Evolutionary conservation across 2,113 vertebrate genomes (phyloP), one percentile per base, ranked within the genome.

Genomic region (Recurvirostra avosetta): DNA sequence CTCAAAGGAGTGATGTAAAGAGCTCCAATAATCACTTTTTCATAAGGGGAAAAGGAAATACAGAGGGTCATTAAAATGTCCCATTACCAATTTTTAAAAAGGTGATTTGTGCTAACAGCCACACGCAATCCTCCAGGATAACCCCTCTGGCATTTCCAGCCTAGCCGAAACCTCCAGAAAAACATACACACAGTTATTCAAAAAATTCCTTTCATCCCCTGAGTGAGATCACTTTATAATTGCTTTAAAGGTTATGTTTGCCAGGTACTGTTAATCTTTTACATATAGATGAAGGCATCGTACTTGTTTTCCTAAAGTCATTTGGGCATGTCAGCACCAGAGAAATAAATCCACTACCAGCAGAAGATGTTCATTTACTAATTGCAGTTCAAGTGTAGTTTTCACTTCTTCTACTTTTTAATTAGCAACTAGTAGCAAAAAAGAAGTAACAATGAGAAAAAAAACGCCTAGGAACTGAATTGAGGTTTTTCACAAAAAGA

Each of bases 211-310:
- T 92, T 92, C 30, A 96, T 94, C 70, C 63, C 50, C 30, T 68
- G 68, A 93, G 90, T 85, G 38, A 83, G 49, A 80, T 86, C 55
- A 92, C 53, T 92, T 94, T 87, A 77, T 72, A 95, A 87, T 89
- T 80, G 66, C 68, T 92, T 87, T 93, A 92, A 97, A 95, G 73
- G 95, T 92, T 96, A 84, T 66, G 34, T 84, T 92, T 96, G 92
- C 89, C 79, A 94, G 82, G 53, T 26, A 65, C 32, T 11, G 8
- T 88, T 92, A 72, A 84, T 96, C 79, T 92, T 95, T 53, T 88
- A n/a, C 72, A 61, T 61, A 89, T 14, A 72, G 52, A 96, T 49
- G 36, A 90, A 93, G 66, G 81, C 62, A 87, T 56, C 1, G 1
- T 49, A 72, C 58, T 75, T 85, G 58, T 93, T 96, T 96, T 87